Base-by-base conservation (phyloP, 2,888 invertebrate species). In the Caenorhabditis afra region DNA sequence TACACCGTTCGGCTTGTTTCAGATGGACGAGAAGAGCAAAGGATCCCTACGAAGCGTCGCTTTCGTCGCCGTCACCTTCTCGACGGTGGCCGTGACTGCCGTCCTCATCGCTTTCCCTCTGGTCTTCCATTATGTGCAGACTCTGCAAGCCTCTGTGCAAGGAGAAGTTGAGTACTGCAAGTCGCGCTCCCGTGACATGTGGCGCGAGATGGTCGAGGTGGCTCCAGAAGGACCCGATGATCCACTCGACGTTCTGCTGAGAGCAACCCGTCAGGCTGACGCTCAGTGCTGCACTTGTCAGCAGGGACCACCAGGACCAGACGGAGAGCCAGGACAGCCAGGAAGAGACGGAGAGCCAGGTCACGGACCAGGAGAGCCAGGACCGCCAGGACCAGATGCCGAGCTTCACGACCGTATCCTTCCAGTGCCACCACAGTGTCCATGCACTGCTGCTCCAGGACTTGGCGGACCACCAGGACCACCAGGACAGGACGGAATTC, bases 401-500 rank as follows among this genome's bases (percentile, higher is more conserved):
- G 89, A 89, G 39, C 81, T 89, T 20, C 89, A 89, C 65, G 89
- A 89, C 55, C 61, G 88, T 5, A 79, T 89, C n/a, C 84, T 88
- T 16, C 89, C 89, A 23, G 87, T 90, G 16, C 90, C 90, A 37
- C 89, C 89, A 50, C 90, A 90, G 66, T 90, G 90, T 68, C 84
- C 88, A 65, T 87, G 87, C 70, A 82, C 82, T 47, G 82, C 86
- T 11, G 85, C 87, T 35, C 87, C 87, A 91, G 95, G 95, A 20
- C 95, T 95, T 90, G 94, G 95, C 0, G 95, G 95, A 29, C 92
- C 90, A 11, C 90, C 91, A 61, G 88, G 87, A 64, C 85, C 87
- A 16, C 85, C 86, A 49, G 87, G 86, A 55, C 80, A 84, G 71
- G 86, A 86, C 39, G 89, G 89, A 45, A 76, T 79, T 12, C 86